Evolutionary conservation across 2,113 vertebrate genomes (phyloP).

Genomic region (Rallus limicola): DNA sequence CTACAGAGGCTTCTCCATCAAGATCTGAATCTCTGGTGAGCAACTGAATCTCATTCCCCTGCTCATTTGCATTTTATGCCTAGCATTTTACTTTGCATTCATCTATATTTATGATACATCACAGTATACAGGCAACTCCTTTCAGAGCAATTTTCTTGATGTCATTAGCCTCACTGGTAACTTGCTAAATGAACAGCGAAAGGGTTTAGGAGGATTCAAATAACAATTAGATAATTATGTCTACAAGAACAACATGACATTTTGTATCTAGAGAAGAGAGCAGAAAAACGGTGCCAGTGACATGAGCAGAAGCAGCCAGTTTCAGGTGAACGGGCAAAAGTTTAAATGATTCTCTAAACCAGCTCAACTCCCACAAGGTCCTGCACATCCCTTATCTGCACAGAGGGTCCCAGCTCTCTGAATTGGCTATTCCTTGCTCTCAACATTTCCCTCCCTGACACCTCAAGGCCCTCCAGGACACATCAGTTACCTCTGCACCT

Average conservation of each 20-base stretch:
- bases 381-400: fast-evolving
- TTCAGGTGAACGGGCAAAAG: background rate
- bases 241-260: slow-evolving; percentile 50
- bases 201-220: slow-evolving; percentile 65
- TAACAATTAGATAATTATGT: slow-evolving; percentile 57
- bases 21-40: slow-evolving; percentile 66
- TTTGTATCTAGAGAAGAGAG: slow-evolving; percentile 2
- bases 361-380: background rate
- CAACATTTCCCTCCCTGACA: background rate
- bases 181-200: slow-evolving; percentile 65
- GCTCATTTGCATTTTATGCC: slow-evolving; percentile 76
- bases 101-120: slow-evolving; percentile 78
- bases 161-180: slow-evolving; percentile 60
- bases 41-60: slow-evolving; percentile 69
- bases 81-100: slow-evolving; percentile 72
- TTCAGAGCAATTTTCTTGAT: slow-evolving; percentile 74
- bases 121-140: slow-evolving; percentile 56
- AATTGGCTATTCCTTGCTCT: background rate
- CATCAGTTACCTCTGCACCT: background rate
- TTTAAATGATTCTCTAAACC: background rate
- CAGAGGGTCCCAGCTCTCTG: background rate
- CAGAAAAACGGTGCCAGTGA: background rate
- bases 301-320: background rate
- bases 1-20: slow-evolving; percentile 66
- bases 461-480: background rate